Conservation (phyloP, 2,888 invertebrate species). For the Onthophagus sagittarius region DNA sequence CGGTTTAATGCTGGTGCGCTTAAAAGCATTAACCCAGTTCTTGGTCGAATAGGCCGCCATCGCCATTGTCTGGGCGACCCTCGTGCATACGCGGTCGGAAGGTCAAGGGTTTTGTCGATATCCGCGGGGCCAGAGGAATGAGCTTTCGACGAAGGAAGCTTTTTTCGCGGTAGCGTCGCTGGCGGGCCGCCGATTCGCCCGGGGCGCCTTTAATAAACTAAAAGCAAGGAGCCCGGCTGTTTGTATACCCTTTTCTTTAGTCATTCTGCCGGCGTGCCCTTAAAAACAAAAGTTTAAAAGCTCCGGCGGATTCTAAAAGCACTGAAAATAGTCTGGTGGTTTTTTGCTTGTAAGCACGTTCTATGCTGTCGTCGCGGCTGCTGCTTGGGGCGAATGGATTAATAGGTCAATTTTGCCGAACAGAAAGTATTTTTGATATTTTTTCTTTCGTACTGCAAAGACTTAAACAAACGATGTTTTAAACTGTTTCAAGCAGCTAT, state of each 20-base stretch:
- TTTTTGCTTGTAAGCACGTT: slow-evolving; percentile 2
- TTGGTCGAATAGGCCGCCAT: background rate
- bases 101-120: slow-evolving; percentile 19
- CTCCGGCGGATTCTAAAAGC: slow-evolving; percentile 8
- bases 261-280: background rate
- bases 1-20: background rate
- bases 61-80: background rate
- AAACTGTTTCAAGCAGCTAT: background rate
- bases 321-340: slow-evolving; percentile 4
- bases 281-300: slow-evolving; percentile 10
- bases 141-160: slow-evolving; percentile 4
- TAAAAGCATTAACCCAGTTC: slow-evolving; percentile 20
- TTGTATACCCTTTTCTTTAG: slow-evolving; percentile 1
- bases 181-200: background rate
- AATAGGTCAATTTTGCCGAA: background rate
- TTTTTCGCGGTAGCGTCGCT: background rate
- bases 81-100: slow-evolving; percentile 13
- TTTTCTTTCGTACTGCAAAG: background rate
- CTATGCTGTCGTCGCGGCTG: background rate
- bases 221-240: slow-evolving; percentile 11
- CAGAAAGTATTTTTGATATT: background rate
- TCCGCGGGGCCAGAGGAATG: background rate
- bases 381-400: background rate
- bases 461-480: background rate
- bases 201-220: slow-evolving; percentile 16